These are phyloP conservation scores for Panagrolaimus sp. DNA, from an alignment of 1,140 invertebrate species.

Conservation along the genomic window DNA sequence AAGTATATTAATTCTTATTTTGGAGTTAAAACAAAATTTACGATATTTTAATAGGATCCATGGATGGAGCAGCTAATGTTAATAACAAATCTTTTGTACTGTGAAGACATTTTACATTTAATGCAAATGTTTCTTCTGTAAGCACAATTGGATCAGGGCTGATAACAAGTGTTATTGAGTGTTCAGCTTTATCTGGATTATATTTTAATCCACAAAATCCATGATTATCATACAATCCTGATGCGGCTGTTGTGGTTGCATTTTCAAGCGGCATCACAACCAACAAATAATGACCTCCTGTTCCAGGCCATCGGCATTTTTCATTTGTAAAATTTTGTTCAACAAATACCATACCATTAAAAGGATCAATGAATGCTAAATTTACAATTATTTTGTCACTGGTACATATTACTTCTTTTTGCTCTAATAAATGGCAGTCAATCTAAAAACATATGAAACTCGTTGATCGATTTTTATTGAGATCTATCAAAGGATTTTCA, in stretches of 20 bases:
- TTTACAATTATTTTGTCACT: conserved; percentile 11
- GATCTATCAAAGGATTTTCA: too few species aligned
- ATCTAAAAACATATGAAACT: neutral
- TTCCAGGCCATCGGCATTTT: neutral
- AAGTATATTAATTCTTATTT: too few species aligned
- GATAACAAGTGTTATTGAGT: conserved; percentile 3
- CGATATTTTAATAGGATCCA: conserved; percentile 3
- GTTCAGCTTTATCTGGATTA: conserved; percentile 2
- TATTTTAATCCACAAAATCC: conserved; percentile 4
- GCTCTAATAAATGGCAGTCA: neutral
- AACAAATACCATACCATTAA: neutral
- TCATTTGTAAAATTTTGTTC: neutral
- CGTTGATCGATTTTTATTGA: neutral
- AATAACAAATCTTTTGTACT: neutral
- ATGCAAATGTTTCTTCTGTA: conserved; percentile 8
- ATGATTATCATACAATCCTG: neutral
- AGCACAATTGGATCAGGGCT: neutral
- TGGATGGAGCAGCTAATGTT: conserved; percentile 4
- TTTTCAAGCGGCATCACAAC: conserved; percentile 2
- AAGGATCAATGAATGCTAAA: conserved; percentile 6
- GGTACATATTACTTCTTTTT: conserved; percentile 5
- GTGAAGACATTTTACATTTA: conserved; percentile 5
- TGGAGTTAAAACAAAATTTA: too few species aligned
- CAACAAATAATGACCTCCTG: neutral
- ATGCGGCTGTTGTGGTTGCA: neutral